phyloP scores from a whole-genome alignment of 2,888 invertebrate species.

The Teinopalpus imperialis region DNA sequence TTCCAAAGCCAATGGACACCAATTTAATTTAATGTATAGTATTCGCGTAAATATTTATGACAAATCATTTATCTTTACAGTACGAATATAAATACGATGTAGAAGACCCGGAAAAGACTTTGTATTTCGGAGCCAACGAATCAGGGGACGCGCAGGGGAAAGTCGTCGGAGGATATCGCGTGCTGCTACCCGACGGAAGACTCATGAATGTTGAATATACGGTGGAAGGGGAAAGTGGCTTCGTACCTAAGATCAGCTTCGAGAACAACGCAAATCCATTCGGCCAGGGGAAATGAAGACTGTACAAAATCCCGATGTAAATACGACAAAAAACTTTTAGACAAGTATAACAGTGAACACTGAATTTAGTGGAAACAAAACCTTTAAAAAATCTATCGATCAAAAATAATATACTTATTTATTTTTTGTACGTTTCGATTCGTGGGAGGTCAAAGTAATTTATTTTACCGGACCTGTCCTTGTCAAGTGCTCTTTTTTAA shows the following conservation, averaged over 20 bases:
- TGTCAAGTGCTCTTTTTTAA: not conserved
- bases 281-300: conserved; percentile 53
- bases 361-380: not conserved
- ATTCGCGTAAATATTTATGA: too few relatives aligned
- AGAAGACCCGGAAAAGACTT: conserved; percentile 85
- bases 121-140: conserved; percentile 87
- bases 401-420: conserved; percentile 7
- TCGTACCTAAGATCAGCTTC: conserved; percentile 86
- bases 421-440: not conserved
- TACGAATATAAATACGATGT: conserved; percentile 89
- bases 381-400: not conserved
- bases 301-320: conserved; percentile 28
- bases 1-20: too few relatives aligned
- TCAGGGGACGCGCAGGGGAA: conserved; percentile 84
- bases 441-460: not conserved
- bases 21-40: too few relatives aligned
- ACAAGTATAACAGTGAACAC: not conserved
- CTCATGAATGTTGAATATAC: conserved; percentile 88
- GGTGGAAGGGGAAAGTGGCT: conserved; percentile 87
- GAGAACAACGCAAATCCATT: conserved; percentile 83
- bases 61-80: conserved; percentile 62
- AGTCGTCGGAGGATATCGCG: conserved; percentile 85
- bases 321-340: not conserved
- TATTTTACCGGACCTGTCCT: not conserved
- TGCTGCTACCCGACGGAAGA: conserved; percentile 86